A percentile compares a stretch with the other conserved stretches of the same genome.
These are phyloP conservation scores for Pandemis heparana DNA, from an alignment of 2,888 invertebrate species.

Conservation along the genomic window DNA sequence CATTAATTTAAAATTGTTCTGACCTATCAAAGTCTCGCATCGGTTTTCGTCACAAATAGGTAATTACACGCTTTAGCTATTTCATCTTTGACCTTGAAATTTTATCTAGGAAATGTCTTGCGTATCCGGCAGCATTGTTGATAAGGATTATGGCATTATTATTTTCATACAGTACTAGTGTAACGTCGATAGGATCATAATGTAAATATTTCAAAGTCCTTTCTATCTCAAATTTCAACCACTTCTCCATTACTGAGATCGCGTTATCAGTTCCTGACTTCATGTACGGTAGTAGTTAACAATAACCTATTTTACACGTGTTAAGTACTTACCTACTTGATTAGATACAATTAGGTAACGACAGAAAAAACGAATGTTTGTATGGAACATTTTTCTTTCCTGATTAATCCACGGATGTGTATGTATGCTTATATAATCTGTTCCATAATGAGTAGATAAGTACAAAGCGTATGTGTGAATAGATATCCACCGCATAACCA, in stretches of 20 bases:
- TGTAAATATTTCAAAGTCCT: not conserved
- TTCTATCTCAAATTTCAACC: not conserved
- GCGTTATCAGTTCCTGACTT: not conserved
- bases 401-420: slow-evolving; percentile 4
- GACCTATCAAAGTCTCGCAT: not conserved
- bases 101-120: not conserved
- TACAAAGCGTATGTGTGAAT: slow-evolving; percentile 53
- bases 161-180: not conserved
- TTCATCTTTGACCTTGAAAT: not conserved
- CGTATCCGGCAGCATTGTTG: not conserved
- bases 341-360: not conserved
- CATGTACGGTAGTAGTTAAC: not conserved
- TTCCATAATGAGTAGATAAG: slow-evolving; percentile 1
- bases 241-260: not conserved
- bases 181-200: not conserved
- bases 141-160: not conserved
- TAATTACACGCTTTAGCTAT: not conserved
- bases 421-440: slow-evolving; percentile 3
- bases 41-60: not conserved
- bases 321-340: not conserved
- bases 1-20: not conserved
- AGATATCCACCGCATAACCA: slow-evolving; percentile 66
- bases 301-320: not conserved
- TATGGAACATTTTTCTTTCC: not conserved
- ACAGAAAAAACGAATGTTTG: not conserved